A percentile compares a stretch with the other conserved stretches of the same genome.
phyloP scores from a whole-genome alignment of 2,888 invertebrate genomes.

The Troglohyphantes excavatus region DNA sequence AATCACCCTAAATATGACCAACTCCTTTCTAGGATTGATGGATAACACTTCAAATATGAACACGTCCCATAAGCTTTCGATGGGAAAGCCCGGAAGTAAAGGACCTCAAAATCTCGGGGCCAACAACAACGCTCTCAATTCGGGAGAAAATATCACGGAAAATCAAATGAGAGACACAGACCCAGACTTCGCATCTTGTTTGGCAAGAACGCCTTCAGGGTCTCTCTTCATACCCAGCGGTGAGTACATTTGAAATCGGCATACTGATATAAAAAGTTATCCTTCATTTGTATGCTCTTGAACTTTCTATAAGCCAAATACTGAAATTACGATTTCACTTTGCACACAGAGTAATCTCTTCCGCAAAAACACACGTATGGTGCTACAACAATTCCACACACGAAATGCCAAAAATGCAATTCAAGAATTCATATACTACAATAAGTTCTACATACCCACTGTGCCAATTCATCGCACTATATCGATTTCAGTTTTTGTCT shows the following conservation, averaged over 20 bases:
- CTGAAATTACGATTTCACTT: too few relatives aligned
- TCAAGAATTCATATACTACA: too few relatives aligned
- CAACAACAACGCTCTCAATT: slow-evolving; percentile 70
- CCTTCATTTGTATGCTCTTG: too few relatives aligned
- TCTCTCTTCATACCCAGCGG: slow-evolving; percentile 92
- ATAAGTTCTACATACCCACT: too few relatives aligned
- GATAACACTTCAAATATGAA: slow-evolving; percentile 63
- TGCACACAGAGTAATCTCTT: too few relatives aligned
- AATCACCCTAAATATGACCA: neutral
- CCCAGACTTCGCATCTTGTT: slow-evolving; percentile 87
- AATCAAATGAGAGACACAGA: slow-evolving; percentile 74
- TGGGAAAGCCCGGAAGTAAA: slow-evolving; percentile 70
- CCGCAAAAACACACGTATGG: too few relatives aligned
- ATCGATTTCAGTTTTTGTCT: too few relatives aligned
- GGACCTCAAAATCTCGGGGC: slow-evolving; percentile 66
- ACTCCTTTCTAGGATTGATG: slow-evolving; percentile 53
- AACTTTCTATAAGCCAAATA: too few relatives aligned
- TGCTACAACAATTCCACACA: too few relatives aligned
- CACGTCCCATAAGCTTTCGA: slow-evolving; percentile 70
- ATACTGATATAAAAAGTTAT: too few relatives aligned
- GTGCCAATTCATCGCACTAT: too few relatives aligned
- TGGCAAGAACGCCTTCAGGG: slow-evolving; percentile 94
- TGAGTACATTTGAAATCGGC: slow-evolving; percentile 50
- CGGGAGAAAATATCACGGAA: slow-evolving; percentile 51
- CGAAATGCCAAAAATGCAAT: too few relatives aligned